phyloP scores from a whole-genome alignment of 2,113 vertebrate species.

The Nanger granti region DNA sequence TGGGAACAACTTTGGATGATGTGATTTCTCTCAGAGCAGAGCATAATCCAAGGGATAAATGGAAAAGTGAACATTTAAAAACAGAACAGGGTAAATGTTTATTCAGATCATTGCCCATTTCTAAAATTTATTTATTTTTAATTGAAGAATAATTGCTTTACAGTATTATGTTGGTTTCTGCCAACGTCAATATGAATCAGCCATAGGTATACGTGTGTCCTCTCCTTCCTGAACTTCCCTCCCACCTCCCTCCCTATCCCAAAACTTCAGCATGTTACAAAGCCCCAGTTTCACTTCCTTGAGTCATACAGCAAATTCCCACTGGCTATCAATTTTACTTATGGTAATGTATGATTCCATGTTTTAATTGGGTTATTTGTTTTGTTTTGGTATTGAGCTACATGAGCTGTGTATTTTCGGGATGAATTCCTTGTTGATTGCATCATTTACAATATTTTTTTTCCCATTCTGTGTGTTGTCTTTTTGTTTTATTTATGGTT shows the following conservation, averaged over 20 bases:
- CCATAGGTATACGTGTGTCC: not conserved
- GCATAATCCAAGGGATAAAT: not conserved
- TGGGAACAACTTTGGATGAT: not conserved
- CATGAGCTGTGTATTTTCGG: accelerated
- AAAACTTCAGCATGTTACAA: not conserved
- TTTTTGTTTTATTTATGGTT: not conserved
- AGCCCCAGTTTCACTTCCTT: not conserved
- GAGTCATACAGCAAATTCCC: not conserved
- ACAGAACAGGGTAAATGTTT: not conserved
- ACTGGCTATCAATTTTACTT: not conserved
- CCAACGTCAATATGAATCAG: not conserved
- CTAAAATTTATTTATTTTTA: not conserved
- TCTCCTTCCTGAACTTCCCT: not conserved
- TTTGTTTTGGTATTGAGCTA: not conserved
- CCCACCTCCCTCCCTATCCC: not conserved
- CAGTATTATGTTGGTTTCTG: not conserved
- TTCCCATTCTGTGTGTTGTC: not conserved
- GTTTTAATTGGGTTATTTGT: not conserved
- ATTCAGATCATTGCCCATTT: not conserved
- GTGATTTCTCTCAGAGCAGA: not conserved
- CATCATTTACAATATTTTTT: not conserved
- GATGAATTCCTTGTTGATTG: not conserved
- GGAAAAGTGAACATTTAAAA: not conserved
- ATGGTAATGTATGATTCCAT: not conserved
- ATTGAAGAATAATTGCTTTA: not conserved